phyloP scores from a whole-genome alignment of 2,113 vertebrate genomes.

The Prunella fulvescens region DNA sequence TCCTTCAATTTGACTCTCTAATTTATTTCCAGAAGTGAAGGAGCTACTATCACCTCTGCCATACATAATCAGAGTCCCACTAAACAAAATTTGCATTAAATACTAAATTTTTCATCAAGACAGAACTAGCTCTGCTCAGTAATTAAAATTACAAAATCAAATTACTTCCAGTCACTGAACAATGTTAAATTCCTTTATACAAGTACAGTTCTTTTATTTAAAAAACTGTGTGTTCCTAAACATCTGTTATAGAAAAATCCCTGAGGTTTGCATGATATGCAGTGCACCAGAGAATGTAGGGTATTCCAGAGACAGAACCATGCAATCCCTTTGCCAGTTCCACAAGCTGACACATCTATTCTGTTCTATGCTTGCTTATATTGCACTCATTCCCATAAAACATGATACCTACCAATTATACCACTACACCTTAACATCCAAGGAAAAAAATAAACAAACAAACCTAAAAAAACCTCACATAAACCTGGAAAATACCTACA shows the following conservation, averaged over 20 bases:
- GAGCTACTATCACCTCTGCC: background rate
- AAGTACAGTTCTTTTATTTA: background rate
- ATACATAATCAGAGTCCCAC: background rate
- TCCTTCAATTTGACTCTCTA: background rate
- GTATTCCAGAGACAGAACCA: background rate
- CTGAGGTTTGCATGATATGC: accelerated
- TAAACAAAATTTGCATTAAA: background rate
- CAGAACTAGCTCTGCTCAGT: background rate
- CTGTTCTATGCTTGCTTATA: background rate
- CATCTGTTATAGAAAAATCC: background rate
- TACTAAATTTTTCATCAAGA: background rate
- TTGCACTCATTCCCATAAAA: background rate
- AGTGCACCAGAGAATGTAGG: background rate
- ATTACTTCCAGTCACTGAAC: background rate
- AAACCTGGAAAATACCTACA: background rate
- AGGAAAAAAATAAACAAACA: background rate
- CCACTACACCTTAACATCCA: background rate
- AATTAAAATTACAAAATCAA: background rate
- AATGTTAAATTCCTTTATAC: background rate
- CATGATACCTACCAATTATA: background rate
- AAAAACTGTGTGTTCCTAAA: background rate
- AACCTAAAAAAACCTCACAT: background rate
- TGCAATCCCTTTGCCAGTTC: background rate
- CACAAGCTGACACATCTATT: background rate
- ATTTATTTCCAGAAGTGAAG: background rate